Conservation (phyloP, 1,140 invertebrate genomes). For the Drosophila micromelanica region DNA sequence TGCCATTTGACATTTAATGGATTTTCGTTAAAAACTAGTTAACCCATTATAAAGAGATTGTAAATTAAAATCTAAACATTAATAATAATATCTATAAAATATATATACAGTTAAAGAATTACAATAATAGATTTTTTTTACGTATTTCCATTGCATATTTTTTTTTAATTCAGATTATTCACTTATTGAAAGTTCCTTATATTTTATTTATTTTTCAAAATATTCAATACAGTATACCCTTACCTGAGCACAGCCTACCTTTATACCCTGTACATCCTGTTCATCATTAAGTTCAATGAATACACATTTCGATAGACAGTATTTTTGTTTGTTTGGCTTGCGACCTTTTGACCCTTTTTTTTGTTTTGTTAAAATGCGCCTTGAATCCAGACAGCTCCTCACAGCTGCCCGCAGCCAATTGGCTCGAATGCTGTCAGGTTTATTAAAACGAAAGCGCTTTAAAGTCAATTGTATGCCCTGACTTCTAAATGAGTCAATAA, state of each 20-base stretch:
- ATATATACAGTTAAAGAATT: too few relatives aligned
- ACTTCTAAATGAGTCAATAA: conserved; percentile 39
- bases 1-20: conserved; percentile 48
- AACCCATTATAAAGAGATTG: not conserved
- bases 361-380: conserved; percentile 31
- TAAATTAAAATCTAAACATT: not conserved
- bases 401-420: not conserved
- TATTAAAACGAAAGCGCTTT: conserved; percentile 34
- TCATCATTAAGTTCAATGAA: conserved; percentile 32
- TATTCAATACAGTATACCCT: not conserved
- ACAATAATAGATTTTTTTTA: too few relatives aligned
- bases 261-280: not conserved
- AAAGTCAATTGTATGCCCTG: conserved; percentile 40
- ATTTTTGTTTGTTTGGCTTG: conserved; percentile 36
- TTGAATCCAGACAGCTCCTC: conserved; percentile 2
- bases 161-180: too few relatives aligned
- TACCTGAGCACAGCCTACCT: not conserved
- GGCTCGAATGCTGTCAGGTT: conserved; percentile 21
- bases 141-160: too few relatives aligned
- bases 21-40: conserved; percentile 61
- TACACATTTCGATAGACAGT: conserved; percentile 24
- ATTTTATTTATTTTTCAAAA: not conserved
- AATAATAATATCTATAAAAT: too few relatives aligned
- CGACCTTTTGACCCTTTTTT: conserved; percentile 67
- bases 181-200: too few relatives aligned